These are phyloP conservation scores for Hypercompe scribonia DNA, from an alignment of 2,888 invertebrate genomes.

Conservation along the genomic window DNA sequence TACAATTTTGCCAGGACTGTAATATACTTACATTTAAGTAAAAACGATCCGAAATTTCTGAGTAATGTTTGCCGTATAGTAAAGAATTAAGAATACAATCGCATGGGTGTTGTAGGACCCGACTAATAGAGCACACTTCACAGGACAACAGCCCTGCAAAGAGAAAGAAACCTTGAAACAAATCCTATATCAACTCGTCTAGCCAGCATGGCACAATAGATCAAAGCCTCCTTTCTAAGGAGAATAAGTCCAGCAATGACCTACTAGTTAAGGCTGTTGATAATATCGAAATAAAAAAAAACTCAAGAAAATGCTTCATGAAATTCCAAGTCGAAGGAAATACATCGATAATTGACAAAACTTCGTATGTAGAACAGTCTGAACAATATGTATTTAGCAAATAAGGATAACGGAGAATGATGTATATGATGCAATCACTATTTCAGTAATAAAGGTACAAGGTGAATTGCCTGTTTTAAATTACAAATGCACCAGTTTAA, in stretches of 20 bases:
- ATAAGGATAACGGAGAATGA: slow-evolving; percentile 40
- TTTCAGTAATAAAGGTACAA: slow-evolving; percentile 40
- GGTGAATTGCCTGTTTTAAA: slow-evolving; percentile 41
- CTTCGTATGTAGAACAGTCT: slow-evolving; percentile 21
- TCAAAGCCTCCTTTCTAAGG: too few relatives aligned
- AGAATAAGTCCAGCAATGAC: too few relatives aligned
- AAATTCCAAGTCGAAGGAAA: slow-evolving; percentile 23
- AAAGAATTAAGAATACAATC: too few relatives aligned
- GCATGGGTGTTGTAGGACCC: too few relatives aligned
- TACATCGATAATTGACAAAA: slow-evolving; percentile 27
- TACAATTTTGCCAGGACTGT: not conserved
- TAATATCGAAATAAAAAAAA: too few relatives aligned
- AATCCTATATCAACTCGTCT: too few relatives aligned
- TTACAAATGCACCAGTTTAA: slow-evolving; percentile 24
- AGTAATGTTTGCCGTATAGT: too few relatives aligned
- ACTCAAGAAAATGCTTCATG: not conserved
- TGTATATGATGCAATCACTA: slow-evolving; percentile 29
- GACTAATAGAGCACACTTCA: not conserved
- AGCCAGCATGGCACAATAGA: too few relatives aligned
- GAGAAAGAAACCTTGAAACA: too few relatives aligned
- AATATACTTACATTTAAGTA: not conserved
- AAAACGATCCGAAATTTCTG: too few relatives aligned
- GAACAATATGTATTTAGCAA: slow-evolving; percentile 28
- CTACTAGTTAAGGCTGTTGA: too few relatives aligned
- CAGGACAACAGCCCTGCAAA: too few relatives aligned